phyloP scores from a whole-genome alignment of 2,888 invertebrate genomes.

The Myathropa florea region DNA sequence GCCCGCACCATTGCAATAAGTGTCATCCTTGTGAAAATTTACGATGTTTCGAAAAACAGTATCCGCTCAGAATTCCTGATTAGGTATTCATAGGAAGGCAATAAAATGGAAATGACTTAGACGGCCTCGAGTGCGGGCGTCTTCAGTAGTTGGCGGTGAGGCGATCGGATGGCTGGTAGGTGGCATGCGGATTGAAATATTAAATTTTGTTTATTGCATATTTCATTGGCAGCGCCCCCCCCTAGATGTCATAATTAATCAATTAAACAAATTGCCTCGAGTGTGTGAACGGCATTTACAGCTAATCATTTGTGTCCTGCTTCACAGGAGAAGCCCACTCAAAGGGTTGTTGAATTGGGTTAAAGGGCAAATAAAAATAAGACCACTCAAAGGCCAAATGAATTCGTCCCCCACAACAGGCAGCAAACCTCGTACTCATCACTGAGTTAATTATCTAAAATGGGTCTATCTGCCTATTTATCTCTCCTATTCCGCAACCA shows the following conservation, averaged over 20 bases:
- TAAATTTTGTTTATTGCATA: conserved; percentile 51
- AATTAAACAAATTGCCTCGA: conserved; percentile 51
- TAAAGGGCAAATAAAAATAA: conserved; percentile 25
- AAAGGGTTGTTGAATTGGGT: conserved; percentile 19
- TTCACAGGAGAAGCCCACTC: background rate
- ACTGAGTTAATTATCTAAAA: conserved; percentile 56
- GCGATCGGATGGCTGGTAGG: background rate
- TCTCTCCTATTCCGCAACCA: conserved; percentile 11
- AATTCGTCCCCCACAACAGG: conserved; percentile 10
- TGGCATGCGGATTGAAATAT: conserved; percentile 21
- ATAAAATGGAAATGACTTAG: conserved; percentile 45
- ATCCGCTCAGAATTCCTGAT: conserved; percentile 53
- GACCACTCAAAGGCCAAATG: conserved; percentile 30
- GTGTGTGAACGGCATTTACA: conserved; percentile 10
- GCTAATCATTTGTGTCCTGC: background rate
- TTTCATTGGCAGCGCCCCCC: conserved; percentile 36
- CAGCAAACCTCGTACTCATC: conserved; percentile 32
- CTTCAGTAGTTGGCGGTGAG: background rate
- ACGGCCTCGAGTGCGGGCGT: background rate
- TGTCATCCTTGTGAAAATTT: conserved; percentile 49
- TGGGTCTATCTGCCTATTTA: conserved; percentile 55
- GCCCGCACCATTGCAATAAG: conserved; percentile 29
- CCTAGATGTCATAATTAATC: conserved; percentile 60
- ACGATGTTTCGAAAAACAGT: conserved; percentile 57
- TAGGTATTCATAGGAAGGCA: conserved; percentile 50